phyloP scores from a whole-genome alignment of 1,140 invertebrate species.

The Lycorma delicatula region DNA sequence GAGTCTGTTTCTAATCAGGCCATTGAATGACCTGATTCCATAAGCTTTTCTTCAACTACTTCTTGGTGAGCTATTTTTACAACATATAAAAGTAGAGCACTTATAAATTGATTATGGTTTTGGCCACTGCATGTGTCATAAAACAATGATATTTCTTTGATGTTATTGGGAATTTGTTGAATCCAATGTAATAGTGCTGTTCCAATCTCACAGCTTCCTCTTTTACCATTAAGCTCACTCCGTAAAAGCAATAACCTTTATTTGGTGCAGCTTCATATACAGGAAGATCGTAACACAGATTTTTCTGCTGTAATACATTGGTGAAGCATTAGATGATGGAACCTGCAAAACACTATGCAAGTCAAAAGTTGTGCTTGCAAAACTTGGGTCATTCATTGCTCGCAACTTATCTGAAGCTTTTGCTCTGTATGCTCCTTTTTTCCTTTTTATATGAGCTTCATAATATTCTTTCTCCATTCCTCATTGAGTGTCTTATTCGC shows the following conservation, averaged over 20 bases:
- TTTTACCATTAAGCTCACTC: conserved; percentile 24
- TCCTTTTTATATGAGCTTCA: conserved; percentile 1
- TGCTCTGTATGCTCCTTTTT: conserved; percentile 1
- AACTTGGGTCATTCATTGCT: neutral
- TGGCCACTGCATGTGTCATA: conserved; percentile 26
- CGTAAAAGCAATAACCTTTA: conserved; percentile 21
- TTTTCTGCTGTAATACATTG: conserved; percentile 24
- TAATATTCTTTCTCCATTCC: neutral
- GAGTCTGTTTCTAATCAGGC: neutral
- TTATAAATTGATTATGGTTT: conserved; percentile 24
- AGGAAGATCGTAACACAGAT: conserved; percentile 23
- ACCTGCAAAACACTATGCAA: conserved; percentile 1
- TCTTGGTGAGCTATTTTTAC: neutral
- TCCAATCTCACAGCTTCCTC: conserved; percentile 24
- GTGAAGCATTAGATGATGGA: conserved; percentile 16
- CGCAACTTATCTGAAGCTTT: conserved; percentile 7
- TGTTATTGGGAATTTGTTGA: conserved; percentile 11
- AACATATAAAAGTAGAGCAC: neutral
- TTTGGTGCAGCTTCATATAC: conserved; percentile 23
- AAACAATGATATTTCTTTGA: conserved; percentile 23
- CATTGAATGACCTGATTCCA: neutral
- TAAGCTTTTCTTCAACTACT: neutral
- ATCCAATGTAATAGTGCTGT: conserved; percentile 19
- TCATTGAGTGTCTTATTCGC: too few species aligned
- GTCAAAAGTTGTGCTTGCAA: conserved; percentile 15